Conservation (phyloP, 2,888 invertebrate genomes). For the Caenorhabditis sulstoni region DNA sequence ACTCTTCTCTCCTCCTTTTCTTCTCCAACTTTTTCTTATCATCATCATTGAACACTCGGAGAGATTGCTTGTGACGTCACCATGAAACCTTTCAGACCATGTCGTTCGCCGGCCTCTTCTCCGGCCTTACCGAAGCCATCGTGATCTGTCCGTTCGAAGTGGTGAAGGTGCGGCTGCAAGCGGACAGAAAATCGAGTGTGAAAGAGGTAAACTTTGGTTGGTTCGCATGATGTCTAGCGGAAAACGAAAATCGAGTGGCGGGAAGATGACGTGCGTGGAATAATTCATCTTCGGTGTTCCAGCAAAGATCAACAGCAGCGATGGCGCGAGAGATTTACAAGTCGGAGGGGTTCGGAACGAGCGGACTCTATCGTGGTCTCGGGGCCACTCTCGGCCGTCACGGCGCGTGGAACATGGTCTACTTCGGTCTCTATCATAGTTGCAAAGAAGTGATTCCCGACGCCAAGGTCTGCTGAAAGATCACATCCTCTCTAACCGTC, state of each 20-base stretch:
- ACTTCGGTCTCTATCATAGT: slow-evolving; percentile 95
- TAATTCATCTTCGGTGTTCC: slow-evolving; percentile 61
- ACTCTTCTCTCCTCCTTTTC: slow-evolving; percentile 1
- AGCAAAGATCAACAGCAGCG: slow-evolving; percentile 86
- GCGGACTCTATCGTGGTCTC: slow-evolving; percentile 83
- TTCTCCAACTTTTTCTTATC: background rate
- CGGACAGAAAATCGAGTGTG: slow-evolving; percentile 69
- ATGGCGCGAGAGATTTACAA: slow-evolving; percentile 89
- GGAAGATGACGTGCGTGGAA: background rate
- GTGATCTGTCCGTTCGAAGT: slow-evolving; percentile 95
- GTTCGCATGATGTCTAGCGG: slow-evolving; percentile 11
- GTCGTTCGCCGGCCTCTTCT: slow-evolving; percentile 90
- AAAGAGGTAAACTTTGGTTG: slow-evolving; percentile 51
- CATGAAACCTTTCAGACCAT: slow-evolving; percentile 82
- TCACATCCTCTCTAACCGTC: slow-evolving; percentile 7
- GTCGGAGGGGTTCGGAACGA: slow-evolving; percentile 87
- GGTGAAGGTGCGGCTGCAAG: slow-evolving; percentile 87
- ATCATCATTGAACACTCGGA: slow-evolving; percentile 10
- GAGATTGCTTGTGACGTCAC: background rate
- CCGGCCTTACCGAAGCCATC: slow-evolving; percentile 91
- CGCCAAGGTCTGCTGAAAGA: slow-evolving; percentile 74
- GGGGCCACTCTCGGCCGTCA: slow-evolving; percentile 92
- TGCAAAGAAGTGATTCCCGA: slow-evolving; percentile 85
- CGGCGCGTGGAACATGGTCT: slow-evolving; percentile 93
- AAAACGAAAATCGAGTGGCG: slow-evolving; percentile 5